phyloP scores from a whole-genome alignment of 2,113 vertebrate species.

The Macheiramphus alcinus region DNA sequence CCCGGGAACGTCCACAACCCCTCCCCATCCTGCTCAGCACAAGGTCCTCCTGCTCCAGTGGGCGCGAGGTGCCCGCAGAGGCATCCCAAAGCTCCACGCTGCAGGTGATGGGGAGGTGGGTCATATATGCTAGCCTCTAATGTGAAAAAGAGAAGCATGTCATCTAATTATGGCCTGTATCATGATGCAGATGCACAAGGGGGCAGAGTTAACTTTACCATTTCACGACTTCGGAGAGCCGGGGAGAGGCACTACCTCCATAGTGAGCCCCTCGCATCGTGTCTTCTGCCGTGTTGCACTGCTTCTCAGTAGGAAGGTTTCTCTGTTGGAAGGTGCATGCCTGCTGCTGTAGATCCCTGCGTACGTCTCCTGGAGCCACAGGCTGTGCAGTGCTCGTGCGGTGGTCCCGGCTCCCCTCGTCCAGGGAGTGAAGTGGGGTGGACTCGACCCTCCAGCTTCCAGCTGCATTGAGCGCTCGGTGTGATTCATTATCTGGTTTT shows the following conservation, averaged over 20 bases:
- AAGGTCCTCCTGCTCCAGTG: not conserved
- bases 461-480: not conserved
- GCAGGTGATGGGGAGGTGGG: not conserved
- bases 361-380: not conserved
- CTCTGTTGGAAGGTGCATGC: not conserved
- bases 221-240: not conserved
- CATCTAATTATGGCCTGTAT: not conserved
- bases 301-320: not conserved
- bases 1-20: rapidly evolving
- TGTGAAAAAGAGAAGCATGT: not conserved
- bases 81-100: rapidly evolving
- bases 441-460: not conserved
- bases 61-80: rapidly evolving
- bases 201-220: not conserved
- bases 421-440: not conserved
- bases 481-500: slow-evolving; percentile 15
- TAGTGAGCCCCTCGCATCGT: rapidly evolving
- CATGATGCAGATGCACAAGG: not conserved
- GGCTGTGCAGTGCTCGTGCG: not conserved
- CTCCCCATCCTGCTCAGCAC: not conserved
- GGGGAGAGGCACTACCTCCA: rapidly evolving
- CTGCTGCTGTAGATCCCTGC: no score
- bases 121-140: rapidly evolving
- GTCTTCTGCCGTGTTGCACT: rapidly evolving
- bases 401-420: not conserved